Evolutionary conservation across 2,888 invertebrate genomes (phyloP), one percentile per base, ranked within the genome.

Genomic region (Hesperia comma): DNA sequence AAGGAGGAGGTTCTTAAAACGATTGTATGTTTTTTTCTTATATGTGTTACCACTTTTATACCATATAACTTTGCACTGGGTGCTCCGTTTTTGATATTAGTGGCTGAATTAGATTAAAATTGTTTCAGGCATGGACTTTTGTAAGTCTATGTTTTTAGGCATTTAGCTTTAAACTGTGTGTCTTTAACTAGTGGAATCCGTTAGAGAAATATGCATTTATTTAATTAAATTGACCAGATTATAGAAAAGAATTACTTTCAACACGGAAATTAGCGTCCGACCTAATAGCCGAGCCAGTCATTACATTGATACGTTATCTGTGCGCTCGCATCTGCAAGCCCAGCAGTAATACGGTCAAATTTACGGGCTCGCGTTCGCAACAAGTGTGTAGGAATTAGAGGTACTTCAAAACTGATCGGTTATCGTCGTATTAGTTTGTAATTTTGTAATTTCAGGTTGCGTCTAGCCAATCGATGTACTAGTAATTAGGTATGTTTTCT

Each of bases 401-500:
- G 69, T 41, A 70, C 61, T 61, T 68, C 66, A 60, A 67, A 70
- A 71, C 68, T 73, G 73, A 75, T 74, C 55, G 46, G 33, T 46
- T 63, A 56, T 43, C 74, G 70, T 67, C 61, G 70, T 69, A 71
- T 71, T 74, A 71, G 70, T 72, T 72, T 70, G 74, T 74, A 76
- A 76, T 76, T 72, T 72, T 70, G 73, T 74, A 76, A 75, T 76
- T 70, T 72, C 64, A 69, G 74, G 67, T 71, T 68, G 58, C 70
- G 72, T 68, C 71, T 55, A 63, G 66, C 63, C 63, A 70, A 67
- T 73, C 67, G 70, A 51, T 19, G 17, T 8, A 21, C 8, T 8
- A 19, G 62, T 71, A 76, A 75, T 76, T 76, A 75, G 69, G 67
- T 6, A 75, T 70, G 67, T 6, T 6, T 40, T 26, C 15, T 26